A percentile compares a stretch with the other conserved stretches of the same genome.
Conservation (phyloP, 2,797 vertebrate species). For the Macropus fuliginosus region DNA sequence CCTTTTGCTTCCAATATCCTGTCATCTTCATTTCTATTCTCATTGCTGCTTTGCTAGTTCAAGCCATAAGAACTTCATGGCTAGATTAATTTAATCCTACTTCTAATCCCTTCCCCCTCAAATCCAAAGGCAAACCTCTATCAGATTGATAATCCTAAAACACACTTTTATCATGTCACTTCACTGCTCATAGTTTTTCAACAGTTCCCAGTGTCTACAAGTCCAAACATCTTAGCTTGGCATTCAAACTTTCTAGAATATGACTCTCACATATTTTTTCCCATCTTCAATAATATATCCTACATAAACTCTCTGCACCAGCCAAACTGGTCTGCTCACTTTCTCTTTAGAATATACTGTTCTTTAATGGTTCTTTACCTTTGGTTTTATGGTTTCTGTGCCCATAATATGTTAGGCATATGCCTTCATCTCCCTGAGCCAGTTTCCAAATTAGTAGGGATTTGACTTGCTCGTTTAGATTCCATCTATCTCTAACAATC, state of each 20-base stretch:
- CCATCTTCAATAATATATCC: not conserved
- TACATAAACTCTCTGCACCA: not conserved
- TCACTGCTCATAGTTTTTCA: not conserved
- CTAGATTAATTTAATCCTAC: not conserved
- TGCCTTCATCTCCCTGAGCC: not conserved
- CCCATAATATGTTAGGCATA: not conserved
- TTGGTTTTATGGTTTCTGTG: not conserved
- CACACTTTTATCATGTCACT: not conserved
- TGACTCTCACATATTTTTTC: not conserved
- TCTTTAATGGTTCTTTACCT: constrained; percentile 8
- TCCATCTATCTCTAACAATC: not conserved
- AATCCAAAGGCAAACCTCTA: not conserved
- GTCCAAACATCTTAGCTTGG: not conserved
- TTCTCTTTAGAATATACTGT: not conserved
- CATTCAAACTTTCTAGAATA: not conserved
- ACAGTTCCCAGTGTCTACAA: not conserved
- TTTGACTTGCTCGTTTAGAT: not conserved
- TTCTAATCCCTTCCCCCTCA: not conserved
- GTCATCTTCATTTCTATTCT: not conserved
- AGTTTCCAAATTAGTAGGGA: not conserved
- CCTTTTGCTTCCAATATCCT: not conserved
- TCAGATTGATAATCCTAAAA: not conserved
- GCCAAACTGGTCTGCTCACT: not conserved
- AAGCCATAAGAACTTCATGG: not conserved
- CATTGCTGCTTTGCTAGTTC: not conserved